These are phyloP conservation scores for Flexamia atlantica DNA, from an alignment of 2,888 invertebrate genomes.

Conservation along the genomic window DNA sequence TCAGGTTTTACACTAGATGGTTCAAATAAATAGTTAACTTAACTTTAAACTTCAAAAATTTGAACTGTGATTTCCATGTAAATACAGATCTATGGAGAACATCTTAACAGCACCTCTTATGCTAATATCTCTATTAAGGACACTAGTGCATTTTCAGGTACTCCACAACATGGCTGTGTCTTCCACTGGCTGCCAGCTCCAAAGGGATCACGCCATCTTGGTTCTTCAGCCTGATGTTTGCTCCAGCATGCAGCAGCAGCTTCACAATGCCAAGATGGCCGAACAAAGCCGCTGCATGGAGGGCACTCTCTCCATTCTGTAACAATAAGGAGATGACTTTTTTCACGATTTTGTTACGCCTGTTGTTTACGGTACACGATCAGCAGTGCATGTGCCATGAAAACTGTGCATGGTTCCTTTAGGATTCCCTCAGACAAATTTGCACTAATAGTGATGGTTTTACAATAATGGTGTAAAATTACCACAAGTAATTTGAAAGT, in stretches of 20 bases:
- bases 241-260: conserved; percentile 84
- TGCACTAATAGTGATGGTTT: no score
- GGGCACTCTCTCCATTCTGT: conserved; percentile 94
- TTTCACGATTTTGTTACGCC: no score
- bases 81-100: background rate
- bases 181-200: conserved; percentile 78
- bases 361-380: no score
- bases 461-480: no score
- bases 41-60: background rate
- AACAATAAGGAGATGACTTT: no score
- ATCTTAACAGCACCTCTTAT: background rate
- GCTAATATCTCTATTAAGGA: background rate
- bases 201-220: conserved; percentile 84
- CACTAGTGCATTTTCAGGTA: conserved; percentile 49
- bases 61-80: background rate
- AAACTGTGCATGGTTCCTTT: no score
- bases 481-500: no score
- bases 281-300: conserved; percentile 95
- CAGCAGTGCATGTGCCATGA: no score
- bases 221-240: conserved; percentile 83
- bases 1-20: no score
- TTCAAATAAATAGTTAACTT: no score
- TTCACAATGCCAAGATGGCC: conserved; percentile 90
- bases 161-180: conserved; percentile 66
- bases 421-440: no score